Evolutionary conservation across 2,113 vertebrate genomes (phyloP).

Genomic region (Saimiri boliviensis): DNA sequence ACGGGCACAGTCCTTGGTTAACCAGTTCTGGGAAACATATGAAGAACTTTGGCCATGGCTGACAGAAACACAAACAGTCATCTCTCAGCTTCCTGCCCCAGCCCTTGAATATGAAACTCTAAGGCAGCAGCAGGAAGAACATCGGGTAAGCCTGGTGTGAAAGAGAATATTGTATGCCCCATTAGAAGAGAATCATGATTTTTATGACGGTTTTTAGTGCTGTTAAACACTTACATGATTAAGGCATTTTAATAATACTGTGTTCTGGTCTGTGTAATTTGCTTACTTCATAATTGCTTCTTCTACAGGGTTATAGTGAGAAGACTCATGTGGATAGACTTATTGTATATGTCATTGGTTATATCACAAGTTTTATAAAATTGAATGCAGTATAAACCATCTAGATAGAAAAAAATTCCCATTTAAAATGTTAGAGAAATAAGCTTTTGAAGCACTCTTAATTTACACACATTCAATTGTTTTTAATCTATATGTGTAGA

Average conservation of each 20-base stretch:
- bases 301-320: neutral
- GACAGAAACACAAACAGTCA: constrained; percentile 89
- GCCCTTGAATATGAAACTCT: constrained; percentile 96
- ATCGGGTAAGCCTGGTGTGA: constrained; percentile 89
- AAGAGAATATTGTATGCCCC: neutral
- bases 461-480: neutral
- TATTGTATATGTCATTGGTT: neutral
- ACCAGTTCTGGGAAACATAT: constrained; percentile 98
- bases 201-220: neutral
- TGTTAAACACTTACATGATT: neutral
- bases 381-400: neutral
- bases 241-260: neutral
- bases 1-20: constrained; percentile 93
- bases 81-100: constrained; percentile 91
- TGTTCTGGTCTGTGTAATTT: neutral
- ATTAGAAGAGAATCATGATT: neutral
- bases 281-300: neutral
- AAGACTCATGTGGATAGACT: neutral
- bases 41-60: constrained; percentile 98
- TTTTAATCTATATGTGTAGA: neutral
- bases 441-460: neutral
- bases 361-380: neutral
- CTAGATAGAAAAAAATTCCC: neutral
- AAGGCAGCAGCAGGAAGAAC: constrained; percentile 96
- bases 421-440: neutral